Percentiles rank a stretch among this genome's conserved stretches.
phyloP scores from a whole-genome alignment of 2,888 invertebrate genomes.

The Allophyes oxyacanthae region DNA sequence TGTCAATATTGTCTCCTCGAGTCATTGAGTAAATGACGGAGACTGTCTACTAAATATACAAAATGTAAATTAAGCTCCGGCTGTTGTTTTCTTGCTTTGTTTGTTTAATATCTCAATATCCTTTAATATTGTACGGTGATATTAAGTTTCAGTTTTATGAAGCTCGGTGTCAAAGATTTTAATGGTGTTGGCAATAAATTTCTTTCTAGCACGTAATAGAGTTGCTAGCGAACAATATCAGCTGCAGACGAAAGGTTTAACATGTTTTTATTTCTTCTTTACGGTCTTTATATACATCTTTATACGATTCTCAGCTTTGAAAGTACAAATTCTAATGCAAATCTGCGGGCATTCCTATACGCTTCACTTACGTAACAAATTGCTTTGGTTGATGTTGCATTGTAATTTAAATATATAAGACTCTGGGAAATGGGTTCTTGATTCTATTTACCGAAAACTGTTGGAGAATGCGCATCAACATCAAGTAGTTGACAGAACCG shows the following conservation, averaged over 20 bases:
- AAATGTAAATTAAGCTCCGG: conserved; percentile 69
- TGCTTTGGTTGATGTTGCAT: conserved; percentile 7
- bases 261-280: conserved; percentile 36
- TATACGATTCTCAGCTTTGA: conserved; percentile 17
- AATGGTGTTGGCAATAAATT: conserved; percentile 62
- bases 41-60: conserved; percentile 69
- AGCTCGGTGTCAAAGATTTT: conserved; percentile 58
- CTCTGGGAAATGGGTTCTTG: background rate
- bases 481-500: conserved; percentile 53
- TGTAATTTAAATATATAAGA: conserved; percentile 8
- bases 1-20: conserved; percentile 84
- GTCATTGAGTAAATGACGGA: conserved; percentile 76
- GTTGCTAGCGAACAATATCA: conserved; percentile 34
- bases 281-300: conserved; percentile 11
- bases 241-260: conserved; percentile 23
- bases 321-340: conserved; percentile 24
- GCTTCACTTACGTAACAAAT: conserved; percentile 13
- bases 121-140: conserved; percentile 57
- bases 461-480: conserved; percentile 38
- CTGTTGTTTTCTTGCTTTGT: conserved; percentile 60
- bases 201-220: conserved; percentile 44
- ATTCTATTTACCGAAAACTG: conserved; percentile 18
- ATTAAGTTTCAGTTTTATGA: conserved; percentile 64
- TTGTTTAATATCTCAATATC: conserved; percentile 60
- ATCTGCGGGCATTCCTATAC: conserved; percentile 10